phyloP scores from a whole-genome alignment of 2,113 vertebrate genomes.

The Ailurus styani region DNA sequence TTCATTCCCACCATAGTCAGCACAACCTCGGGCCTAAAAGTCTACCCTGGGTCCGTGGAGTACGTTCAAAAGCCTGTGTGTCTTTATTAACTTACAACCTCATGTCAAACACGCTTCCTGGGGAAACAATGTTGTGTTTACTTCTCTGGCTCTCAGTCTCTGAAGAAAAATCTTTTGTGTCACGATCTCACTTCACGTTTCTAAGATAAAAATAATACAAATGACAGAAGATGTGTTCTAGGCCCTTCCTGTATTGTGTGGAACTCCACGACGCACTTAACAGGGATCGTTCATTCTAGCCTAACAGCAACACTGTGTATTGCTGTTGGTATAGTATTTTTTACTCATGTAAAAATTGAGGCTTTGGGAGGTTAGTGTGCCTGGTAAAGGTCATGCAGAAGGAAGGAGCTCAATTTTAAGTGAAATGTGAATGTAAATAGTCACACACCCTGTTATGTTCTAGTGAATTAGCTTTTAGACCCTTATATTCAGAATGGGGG shows the following conservation, averaged over 20 bases:
- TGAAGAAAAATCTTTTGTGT: not conserved
- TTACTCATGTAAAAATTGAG: not conserved
- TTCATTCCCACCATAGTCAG: not conserved
- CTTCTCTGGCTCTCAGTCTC: not conserved
- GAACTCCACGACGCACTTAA: not conserved
- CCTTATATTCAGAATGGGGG: not conserved
- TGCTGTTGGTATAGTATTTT: no score
- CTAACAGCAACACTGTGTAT: not conserved
- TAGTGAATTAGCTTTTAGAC: not conserved
- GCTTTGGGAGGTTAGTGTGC: not conserved
- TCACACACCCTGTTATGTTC: not conserved
- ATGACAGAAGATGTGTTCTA: not conserved
- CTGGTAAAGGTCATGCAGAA: not conserved
- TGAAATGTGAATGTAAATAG: not conserved
- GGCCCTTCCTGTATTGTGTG: not conserved
- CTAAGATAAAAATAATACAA: not conserved
- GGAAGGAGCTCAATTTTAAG: not conserved
- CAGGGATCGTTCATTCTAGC: not conserved
- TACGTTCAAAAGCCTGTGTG: not conserved
- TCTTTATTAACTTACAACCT: not conserved
- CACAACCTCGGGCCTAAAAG: not conserved
- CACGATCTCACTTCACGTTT: not conserved
- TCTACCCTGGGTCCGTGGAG: not conserved
- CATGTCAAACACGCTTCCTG: not conserved
- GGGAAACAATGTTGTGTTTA: not conserved